phyloP scores from a whole-genome alignment of 2,113 vertebrate genomes.

The Eupsittula cactorum region DNA sequence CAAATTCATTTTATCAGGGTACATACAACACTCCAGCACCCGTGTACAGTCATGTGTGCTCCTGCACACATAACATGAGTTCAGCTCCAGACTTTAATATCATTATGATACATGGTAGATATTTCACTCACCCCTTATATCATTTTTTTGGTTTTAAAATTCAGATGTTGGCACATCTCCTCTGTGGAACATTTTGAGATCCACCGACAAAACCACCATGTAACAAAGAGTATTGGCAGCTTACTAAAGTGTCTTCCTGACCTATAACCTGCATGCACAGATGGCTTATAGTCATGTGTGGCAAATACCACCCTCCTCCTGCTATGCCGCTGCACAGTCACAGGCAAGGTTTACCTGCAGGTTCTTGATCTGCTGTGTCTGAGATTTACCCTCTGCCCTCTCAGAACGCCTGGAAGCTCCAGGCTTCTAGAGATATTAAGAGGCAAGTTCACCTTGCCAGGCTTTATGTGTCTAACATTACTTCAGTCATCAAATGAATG shows the following conservation, averaged over 20 bases:
- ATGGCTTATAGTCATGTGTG: background rate
- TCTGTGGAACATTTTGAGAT: background rate
- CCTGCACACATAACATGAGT: fast-evolving
- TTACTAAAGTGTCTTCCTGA: background rate
- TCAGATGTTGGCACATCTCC: background rate
- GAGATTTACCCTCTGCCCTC: background rate
- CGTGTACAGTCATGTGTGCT: fast-evolving
- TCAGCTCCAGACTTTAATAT: background rate
- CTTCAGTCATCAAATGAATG: background rate
- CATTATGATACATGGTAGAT: background rate
- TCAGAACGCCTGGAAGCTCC: background rate
- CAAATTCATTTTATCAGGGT: background rate
- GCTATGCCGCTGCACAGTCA: background rate
- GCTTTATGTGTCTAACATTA: background rate
- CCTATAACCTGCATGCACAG: background rate
- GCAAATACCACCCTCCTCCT: background rate
- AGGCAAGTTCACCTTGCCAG: background rate
- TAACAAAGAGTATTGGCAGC: background rate
- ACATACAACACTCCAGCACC: background rate
- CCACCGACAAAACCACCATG: background rate
- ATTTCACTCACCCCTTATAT: background rate
- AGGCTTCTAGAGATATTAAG: background rate
- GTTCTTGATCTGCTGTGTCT: background rate
- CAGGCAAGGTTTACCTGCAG: background rate
- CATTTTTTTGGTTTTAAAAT: background rate